phyloP scores from a whole-genome alignment of 2,888 invertebrate species.

The Drosophila melanosoma region DNA sequence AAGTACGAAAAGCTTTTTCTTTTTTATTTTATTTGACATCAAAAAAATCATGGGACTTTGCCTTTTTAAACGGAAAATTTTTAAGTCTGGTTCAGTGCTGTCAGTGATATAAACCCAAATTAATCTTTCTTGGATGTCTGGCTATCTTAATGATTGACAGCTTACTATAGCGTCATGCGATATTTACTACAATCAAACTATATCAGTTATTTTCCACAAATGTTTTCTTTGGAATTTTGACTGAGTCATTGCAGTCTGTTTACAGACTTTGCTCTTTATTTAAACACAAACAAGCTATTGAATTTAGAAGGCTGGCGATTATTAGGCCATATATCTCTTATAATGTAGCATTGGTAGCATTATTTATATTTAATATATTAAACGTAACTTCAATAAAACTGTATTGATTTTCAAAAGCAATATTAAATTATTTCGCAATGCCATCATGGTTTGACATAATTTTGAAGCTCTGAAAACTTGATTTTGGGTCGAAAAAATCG shows the following conservation, averaged over 20 bases:
- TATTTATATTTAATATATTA: background rate
- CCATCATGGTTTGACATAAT: background rate
- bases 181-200: background rate
- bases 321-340: background rate
- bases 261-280: background rate
- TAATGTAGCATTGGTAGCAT: background rate
- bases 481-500: background rate
- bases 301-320: background rate
- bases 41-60: background rate
- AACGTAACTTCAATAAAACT: background rate
- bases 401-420: background rate
- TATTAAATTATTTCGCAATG: too few relatives aligned
- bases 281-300: background rate
- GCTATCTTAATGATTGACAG: slow-evolving; percentile 23
- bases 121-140: background rate
- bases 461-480: background rate
- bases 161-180: slow-evolving; percentile 1
- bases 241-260: background rate
- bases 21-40: background rate
- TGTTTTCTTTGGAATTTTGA: too few relatives aligned
- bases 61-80: slow-evolving; percentile 1
- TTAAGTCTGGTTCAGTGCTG: slow-evolving; percentile 3
- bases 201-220: background rate
- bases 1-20: background rate
- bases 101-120: background rate